phyloP scores from a whole-genome alignment of 2,797 vertebrate species.

The Xenentodon cancila region DNA sequence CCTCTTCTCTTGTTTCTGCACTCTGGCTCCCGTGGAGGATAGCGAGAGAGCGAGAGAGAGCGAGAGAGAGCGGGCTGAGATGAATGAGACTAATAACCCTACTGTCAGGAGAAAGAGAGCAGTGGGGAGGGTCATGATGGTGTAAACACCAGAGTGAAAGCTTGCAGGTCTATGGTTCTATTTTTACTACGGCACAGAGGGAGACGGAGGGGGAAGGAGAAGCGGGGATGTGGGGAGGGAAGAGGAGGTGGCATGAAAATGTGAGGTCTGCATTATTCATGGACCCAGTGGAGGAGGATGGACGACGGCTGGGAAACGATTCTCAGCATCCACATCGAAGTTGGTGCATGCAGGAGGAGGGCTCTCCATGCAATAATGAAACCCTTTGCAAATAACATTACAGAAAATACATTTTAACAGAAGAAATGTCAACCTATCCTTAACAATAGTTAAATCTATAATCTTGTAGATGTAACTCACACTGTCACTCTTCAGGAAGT shows the following conservation, averaged over 20 bases:
- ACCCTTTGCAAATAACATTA: not conserved
- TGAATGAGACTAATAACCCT: constrained; percentile 70
- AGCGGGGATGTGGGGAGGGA: constrained; percentile 39
- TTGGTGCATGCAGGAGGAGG: constrained; percentile 8
- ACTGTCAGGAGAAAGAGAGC: constrained; percentile 57
- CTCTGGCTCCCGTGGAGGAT: constrained; percentile 47
- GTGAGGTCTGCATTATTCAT: constrained; percentile 79
- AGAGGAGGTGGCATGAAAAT: constrained; percentile 76
- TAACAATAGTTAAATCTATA: too few species aligned
- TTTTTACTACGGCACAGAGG: constrained; percentile 71
- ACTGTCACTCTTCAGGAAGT: too few species aligned
- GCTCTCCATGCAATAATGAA: not conserved
- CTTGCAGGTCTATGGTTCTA: constrained; percentile 75
- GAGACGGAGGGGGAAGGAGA: constrained; percentile 50
- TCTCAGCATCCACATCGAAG: constrained; percentile 43
- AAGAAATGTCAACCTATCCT: too few species aligned
- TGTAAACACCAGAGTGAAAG: constrained; percentile 75
- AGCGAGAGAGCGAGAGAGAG: constrained; percentile 48
- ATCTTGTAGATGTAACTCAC: too few species aligned
- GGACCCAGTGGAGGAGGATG: constrained; percentile 58
- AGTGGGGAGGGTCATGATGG: constrained; percentile 62
- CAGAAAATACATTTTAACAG: too few species aligned
- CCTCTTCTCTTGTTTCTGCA: constrained; percentile 56
- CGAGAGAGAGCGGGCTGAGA: constrained; percentile 56
- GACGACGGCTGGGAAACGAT: constrained; percentile 37